phyloP scores from a whole-genome alignment of 2,113 vertebrate genomes.

The Leptobrachium ailaonicum region DNA sequence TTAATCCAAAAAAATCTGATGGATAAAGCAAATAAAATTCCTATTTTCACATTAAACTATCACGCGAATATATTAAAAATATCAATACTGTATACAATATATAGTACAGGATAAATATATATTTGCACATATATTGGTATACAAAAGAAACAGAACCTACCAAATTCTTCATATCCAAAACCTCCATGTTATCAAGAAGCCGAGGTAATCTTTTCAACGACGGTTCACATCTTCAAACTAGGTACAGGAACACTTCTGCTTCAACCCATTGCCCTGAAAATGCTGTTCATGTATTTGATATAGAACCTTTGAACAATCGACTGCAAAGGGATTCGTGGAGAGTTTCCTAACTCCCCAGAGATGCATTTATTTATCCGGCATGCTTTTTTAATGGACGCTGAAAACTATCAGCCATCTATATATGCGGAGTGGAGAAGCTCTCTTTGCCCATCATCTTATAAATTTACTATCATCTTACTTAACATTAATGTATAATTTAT shows the following conservation, averaged over 20 bases:
- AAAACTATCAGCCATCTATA: conserved; percentile 20
- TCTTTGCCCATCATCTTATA: conserved; percentile 10
- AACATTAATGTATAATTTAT: conserved; percentile 6
- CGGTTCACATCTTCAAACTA: conserved; percentile 35
- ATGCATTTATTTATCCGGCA: conserved; percentile 24
- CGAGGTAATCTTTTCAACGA: conserved; percentile 13
- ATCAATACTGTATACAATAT: too few relatives aligned
- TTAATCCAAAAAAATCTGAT: too few relatives aligned
- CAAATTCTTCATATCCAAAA: conserved; percentile 22
- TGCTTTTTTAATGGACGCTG: conserved; percentile 15
- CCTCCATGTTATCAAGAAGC: conserved; percentile 26
- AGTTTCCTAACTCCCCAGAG: conserved; percentile 32
- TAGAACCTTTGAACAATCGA: conserved; percentile 28
- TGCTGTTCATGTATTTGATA: conserved; percentile 29
- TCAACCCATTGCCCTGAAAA: conserved; percentile 49
- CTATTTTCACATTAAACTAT: too few relatives aligned
- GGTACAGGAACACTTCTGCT: conserved; percentile 45
- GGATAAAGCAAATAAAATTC: too few relatives aligned
- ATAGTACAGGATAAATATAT: too few relatives aligned
- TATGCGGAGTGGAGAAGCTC: conserved; percentile 13
- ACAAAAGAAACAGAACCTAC: conserved; percentile 16
- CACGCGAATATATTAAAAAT: too few relatives aligned
- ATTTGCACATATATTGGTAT: too few relatives aligned
- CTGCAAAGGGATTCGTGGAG: conserved; percentile 40
- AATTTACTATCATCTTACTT: neutral